Evolutionary conservation across 2,797 vertebrate genomes (phyloP).

Genomic region (Anguilla pacifica): DNA sequence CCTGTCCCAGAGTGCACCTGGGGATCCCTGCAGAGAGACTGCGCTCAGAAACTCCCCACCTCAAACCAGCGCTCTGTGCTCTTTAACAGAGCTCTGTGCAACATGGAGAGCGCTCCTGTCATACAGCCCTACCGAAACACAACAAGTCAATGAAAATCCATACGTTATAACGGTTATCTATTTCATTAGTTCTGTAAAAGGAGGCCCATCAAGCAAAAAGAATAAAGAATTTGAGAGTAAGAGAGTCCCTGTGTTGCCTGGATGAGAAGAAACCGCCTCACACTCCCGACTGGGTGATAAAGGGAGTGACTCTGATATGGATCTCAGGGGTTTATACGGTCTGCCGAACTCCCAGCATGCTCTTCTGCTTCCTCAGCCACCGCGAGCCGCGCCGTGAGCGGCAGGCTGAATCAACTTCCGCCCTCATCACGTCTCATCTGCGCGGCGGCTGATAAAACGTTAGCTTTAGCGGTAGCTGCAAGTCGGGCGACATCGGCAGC

Average conservation of each 20-base stretch:
- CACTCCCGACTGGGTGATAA: not conserved
- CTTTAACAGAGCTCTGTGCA: not conserved
- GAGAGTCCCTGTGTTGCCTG: not conserved
- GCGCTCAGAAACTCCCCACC: not conserved
- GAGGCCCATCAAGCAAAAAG: not conserved
- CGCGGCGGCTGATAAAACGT: constrained; percentile 43
- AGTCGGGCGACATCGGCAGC: constrained; percentile 34
- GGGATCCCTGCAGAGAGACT: constrained; percentile 15
- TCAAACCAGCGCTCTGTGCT: not conserved
- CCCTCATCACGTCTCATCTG: constrained; percentile 45
- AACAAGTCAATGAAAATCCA: not conserved
- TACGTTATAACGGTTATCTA: not conserved
- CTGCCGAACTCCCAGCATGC: not conserved
- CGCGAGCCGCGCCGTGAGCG: constrained; percentile 17
- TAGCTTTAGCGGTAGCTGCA: constrained; percentile 39
- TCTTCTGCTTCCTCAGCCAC: constrained; percentile 30
- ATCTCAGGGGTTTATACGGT: not conserved
- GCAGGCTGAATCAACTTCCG: constrained; percentile 48
- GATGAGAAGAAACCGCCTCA: not conserved
- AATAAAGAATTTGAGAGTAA: not conserved
- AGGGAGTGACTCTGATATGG: not conserved
- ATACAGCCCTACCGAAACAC: not conserved
- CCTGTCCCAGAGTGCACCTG: not conserved
- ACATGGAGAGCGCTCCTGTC: not conserved
- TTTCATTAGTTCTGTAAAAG: not conserved